Evolutionary conservation across 1,140 invertebrate genomes (phyloP).

Genomic region (Bradynema listronoti): DNA sequence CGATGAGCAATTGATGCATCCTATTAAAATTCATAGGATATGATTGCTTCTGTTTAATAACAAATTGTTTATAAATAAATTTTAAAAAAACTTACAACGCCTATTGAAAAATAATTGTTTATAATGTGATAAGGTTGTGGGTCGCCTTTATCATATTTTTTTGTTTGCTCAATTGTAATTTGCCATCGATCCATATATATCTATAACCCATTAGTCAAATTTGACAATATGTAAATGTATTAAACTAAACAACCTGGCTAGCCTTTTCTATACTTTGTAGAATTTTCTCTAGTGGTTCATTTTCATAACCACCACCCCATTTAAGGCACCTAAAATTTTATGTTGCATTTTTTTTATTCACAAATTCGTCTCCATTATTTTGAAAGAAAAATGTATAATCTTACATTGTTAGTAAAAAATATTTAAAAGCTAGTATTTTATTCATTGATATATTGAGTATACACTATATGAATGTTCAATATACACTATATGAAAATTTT

Average conservation of each 20-base stretch:
- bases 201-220: slow-evolving; percentile 56
- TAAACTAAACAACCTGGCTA: slow-evolving; percentile 43
- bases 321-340: too few species aligned
- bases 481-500: too few species aligned
- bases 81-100: slow-evolving; percentile 68
- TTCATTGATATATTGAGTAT: too few species aligned
- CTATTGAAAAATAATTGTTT: slow-evolving; percentile 94
- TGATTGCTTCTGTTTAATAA: too few species aligned
- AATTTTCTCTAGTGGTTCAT: slow-evolving; percentile 61
- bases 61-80: too few species aligned
- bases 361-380: too few species aligned
- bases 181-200: slow-evolving; percentile 90
- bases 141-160: slow-evolving; percentile 64
- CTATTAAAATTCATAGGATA: too few species aligned
- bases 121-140: slow-evolving; percentile 89
- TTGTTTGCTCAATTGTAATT: slow-evolving; percentile 73
- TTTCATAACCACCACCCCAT: slow-evolving; percentile 71
- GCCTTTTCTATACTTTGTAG: slow-evolving; percentile 64
- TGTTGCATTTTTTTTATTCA: too few species aligned
- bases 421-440: too few species aligned
- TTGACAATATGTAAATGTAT: background rate
- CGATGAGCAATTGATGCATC: slow-evolving; percentile 94
- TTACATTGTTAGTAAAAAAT: too few species aligned
- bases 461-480: too few species aligned
- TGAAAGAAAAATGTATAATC: too few species aligned